Conservation (phyloP, 2,888 invertebrate genomes). For the Hecatera dysodea region DNA sequence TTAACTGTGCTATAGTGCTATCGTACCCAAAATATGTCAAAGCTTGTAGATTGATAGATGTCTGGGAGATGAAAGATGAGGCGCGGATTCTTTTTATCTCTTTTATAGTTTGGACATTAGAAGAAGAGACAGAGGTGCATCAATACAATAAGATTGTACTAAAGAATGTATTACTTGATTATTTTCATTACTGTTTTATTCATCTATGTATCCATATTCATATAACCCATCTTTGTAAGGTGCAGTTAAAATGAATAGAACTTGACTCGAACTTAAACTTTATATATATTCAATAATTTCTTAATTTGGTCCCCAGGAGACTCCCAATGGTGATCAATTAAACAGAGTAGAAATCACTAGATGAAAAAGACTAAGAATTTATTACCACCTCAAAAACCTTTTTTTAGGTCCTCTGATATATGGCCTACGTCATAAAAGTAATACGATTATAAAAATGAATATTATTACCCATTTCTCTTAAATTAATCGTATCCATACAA, state of each 20-base stretch:
- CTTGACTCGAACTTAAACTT: slow-evolving; percentile 1
- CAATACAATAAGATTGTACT: slow-evolving; percentile 8
- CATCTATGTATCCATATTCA: neutral
- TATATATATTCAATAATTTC: slow-evolving; percentile 22
- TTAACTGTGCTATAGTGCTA: slow-evolving; percentile 54
- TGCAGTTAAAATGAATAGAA: slow-evolving; percentile 17
- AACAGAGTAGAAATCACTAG: slow-evolving; percentile 47
- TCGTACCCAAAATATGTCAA: slow-evolving; percentile 43
- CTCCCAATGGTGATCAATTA: slow-evolving; percentile 54
- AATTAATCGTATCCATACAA: slow-evolving; percentile 78
- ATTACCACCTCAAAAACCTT: slow-evolving; percentile 39
- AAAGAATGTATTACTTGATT: slow-evolving; percentile 17
- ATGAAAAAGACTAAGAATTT: slow-evolving; percentile 30
- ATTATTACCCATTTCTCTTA: slow-evolving; percentile 74
- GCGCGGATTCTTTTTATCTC: slow-evolving; percentile 29
- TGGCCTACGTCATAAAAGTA: slow-evolving; percentile 69
- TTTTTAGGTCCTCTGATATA: slow-evolving; percentile 62
- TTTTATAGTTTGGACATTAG: slow-evolving; percentile 12
- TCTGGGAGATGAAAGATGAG: slow-evolving; percentile 38
- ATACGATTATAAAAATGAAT: slow-evolving; percentile 75
- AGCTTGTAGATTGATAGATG: slow-evolving; percentile 56
- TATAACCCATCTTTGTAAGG: slow-evolving; percentile 1
- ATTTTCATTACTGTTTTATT: slow-evolving; percentile 30
- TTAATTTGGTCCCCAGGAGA: slow-evolving; percentile 49
- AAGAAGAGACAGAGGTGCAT: neutral